These are phyloP conservation scores for Platerodrilus igneus DNA, from an alignment of 2,888 invertebrate genomes.

Conservation along the genomic window DNA sequence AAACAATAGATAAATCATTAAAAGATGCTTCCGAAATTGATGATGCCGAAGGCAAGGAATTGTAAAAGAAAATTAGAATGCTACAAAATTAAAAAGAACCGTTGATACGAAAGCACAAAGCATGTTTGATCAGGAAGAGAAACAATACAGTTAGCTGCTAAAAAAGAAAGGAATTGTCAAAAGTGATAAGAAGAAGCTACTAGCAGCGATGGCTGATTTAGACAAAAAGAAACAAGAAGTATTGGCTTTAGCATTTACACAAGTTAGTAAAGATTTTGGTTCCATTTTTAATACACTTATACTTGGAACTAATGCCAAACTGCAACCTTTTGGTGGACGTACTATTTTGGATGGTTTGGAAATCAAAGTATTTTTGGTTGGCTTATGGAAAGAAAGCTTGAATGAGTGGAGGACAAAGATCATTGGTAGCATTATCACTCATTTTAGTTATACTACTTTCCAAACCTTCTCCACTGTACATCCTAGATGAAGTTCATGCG, in stretches of 20 bases:
- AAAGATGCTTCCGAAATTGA: too few species aligned
- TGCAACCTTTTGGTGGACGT: slow-evolving; percentile 71
- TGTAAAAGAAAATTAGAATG: slow-evolving; percentile 47
- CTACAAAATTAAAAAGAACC: slow-evolving; percentile 55
- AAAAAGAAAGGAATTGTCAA: slow-evolving; percentile 65
- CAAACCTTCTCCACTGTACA: slow-evolving; percentile 97
- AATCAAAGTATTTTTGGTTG: slow-evolving; percentile 90
- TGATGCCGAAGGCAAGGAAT: slow-evolving; percentile 41
- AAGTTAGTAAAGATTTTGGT: slow-evolving; percentile 90
- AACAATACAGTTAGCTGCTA: slow-evolving; percentile 61
- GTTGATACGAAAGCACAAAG: slow-evolving; percentile 82
- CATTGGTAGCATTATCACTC: slow-evolving; percentile 91
- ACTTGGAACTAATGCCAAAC: slow-evolving; percentile 83
- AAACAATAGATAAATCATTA: too few species aligned
- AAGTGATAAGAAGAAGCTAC: slow-evolving; percentile 68
- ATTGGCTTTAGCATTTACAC: slow-evolving; percentile 74
- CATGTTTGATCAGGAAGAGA: slow-evolving; percentile 74
- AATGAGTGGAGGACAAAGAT: slow-evolving; percentile 95
- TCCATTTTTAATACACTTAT: slow-evolving; percentile 89
- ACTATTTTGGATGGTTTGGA: slow-evolving; percentile 83
- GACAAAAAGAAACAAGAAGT: slow-evolving; percentile 88
- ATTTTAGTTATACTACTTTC: slow-evolving; percentile 94
- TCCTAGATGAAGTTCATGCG: slow-evolving; percentile 98
- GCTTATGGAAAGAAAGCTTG: slow-evolving; percentile 92
- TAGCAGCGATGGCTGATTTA: slow-evolving; percentile 76